Evolutionary conservation across 2,113 vertebrate species (phyloP).

Genomic region (Pyrgilauda ruficollis): DNA sequence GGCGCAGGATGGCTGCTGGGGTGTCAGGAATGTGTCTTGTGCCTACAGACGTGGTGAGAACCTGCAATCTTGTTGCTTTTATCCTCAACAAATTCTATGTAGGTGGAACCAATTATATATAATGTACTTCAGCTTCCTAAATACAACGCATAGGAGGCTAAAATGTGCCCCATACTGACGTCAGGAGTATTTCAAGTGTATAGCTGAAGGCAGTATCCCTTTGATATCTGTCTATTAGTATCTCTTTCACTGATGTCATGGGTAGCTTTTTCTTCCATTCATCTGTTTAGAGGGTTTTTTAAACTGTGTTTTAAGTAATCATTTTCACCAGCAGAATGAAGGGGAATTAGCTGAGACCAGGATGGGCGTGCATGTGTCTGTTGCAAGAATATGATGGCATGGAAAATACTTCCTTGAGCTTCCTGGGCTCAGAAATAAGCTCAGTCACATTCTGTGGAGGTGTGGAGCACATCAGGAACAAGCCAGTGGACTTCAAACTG

Average conservation of each 20-base stretch:
- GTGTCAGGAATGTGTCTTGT: neutral
- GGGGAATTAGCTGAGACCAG: neutral
- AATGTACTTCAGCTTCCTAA: constrained; percentile 47
- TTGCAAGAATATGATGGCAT: neutral
- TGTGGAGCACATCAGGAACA: neutral
- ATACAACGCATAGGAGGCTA: constrained; percentile 42
- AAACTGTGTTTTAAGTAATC: neutral
- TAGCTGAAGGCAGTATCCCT: constrained; percentile 10
- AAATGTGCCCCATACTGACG: constrained; percentile 44
- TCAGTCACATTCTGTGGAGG: neutral
- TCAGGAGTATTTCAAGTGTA: constrained; percentile 29
- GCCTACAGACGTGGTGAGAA: neutral
- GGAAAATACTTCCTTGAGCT: neutral
- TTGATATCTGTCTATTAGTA: constrained; percentile 32
- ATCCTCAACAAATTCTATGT: constrained; percentile 34
- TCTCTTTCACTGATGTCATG: constrained; percentile 8
- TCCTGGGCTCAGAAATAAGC: neutral
- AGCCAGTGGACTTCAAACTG: neutral
- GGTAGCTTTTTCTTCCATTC: neutral
- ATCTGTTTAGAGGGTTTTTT: neutral
- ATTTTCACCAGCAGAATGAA: neutral
- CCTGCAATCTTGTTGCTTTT: constrained; percentile 40
- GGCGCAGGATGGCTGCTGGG: neutral
- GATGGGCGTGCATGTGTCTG: neutral
- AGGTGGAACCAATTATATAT: constrained; percentile 60